These are phyloP conservation scores for Tetrao urogallus DNA, from an alignment of 2,113 vertebrate genomes.

Conservation along the genomic window DNA sequence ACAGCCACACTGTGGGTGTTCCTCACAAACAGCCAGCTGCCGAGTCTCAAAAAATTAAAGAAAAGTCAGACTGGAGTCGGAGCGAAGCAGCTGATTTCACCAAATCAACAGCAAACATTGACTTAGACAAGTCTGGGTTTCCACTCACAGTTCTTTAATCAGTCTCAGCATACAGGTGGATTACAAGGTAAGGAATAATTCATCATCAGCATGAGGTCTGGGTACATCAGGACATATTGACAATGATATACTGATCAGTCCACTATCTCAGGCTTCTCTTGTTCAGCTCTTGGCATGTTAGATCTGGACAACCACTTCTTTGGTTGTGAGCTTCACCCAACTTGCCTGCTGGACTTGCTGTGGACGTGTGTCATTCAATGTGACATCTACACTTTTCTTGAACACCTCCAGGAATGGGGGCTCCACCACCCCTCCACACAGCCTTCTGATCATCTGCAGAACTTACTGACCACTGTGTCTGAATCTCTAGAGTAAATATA, in stretches of 20 bases:
- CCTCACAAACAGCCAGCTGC: background rate
- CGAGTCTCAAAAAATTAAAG: background rate
- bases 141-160: background rate
- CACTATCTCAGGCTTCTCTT: background rate
- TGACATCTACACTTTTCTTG: no score
- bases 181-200: background rate
- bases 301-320: background rate
- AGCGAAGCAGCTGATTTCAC: background rate
- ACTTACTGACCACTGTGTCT: background rate
- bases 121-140: background rate
- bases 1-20: background rate
- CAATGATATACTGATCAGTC: background rate
- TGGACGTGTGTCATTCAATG: no score
- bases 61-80: background rate
- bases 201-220: background rate
- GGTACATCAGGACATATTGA: no score
- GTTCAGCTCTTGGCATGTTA: background rate
- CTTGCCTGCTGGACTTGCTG: background rate
- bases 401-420: no score
- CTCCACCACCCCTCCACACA: no score
- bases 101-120: no score
- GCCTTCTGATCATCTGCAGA: background rate
- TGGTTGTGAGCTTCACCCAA: background rate
- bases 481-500: background rate
- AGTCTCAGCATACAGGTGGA: background rate